A percentile compares a stretch with the other conserved stretches of the same genome.
phyloP scores from a whole-genome alignment of 2,113 vertebrate genomes.

The Nerophis lumbriciformis region DNA sequence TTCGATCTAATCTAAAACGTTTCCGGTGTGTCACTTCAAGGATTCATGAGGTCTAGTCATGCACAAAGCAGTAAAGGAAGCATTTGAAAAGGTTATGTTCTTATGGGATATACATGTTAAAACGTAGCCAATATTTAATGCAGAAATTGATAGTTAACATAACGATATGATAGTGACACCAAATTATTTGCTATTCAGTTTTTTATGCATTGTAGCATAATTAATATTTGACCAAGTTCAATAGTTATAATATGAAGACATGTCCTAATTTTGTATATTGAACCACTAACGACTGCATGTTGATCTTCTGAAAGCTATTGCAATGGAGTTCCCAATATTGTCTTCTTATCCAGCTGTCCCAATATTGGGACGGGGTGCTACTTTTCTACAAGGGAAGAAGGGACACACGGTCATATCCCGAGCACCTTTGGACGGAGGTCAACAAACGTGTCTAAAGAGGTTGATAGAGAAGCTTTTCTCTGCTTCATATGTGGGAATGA shows the following conservation, averaged over 20 bases:
- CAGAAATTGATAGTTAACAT: background rate
- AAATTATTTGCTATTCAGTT: too few species aligned
- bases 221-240: background rate
- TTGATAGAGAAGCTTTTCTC: slow-evolving; percentile 13
- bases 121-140: background rate
- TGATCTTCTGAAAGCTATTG: slow-evolving; percentile 61
- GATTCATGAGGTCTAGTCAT: too few species aligned
- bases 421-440: slow-evolving; percentile 27
- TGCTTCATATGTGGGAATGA: slow-evolving; percentile 15
- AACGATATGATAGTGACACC: background rate
- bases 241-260: background rate
- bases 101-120: too few species aligned
- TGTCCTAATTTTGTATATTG: background rate
- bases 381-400: slow-evolving; percentile 9
- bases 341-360: slow-evolving; percentile 16
- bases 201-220: background rate
- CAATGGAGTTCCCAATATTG: slow-evolving; percentile 45
- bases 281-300: background rate
- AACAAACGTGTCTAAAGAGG: slow-evolving; percentile 8
- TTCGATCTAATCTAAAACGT: too few species aligned
- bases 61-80: too few species aligned
- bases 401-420: slow-evolving; percentile 26
- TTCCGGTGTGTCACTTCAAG: too few species aligned
- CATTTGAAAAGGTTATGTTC: too few species aligned
- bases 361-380: slow-evolving; percentile 45